Percentiles rank a stretch among this genome's conserved stretches.
These are phyloP conservation scores for Octopus bimaculoides DNA, from an alignment of 1,140 invertebrate species.

Conservation along the genomic window DNA sequence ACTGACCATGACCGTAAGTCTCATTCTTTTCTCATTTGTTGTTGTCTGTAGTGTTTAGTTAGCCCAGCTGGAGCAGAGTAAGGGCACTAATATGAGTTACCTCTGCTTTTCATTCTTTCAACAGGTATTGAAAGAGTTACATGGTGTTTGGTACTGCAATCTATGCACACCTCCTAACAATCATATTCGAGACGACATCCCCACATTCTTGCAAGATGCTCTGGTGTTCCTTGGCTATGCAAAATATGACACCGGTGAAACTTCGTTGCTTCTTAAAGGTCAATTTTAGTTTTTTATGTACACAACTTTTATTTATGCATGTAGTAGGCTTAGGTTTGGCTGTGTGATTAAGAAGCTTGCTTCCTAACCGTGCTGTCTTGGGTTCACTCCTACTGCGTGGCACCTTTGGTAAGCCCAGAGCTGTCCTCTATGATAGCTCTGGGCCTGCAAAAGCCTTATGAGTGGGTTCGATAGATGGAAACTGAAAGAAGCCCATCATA, in stretches of 20 bases:
- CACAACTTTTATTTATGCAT: too few species aligned
- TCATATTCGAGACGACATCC: slow-evolving; percentile 40
- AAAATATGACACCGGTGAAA: slow-evolving; percentile 25
- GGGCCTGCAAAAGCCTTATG: too few species aligned
- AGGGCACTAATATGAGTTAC: not conserved
- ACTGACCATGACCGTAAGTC: slow-evolving; percentile 35
- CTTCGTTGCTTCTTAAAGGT: not conserved
- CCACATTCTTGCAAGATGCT: slow-evolving; percentile 56
- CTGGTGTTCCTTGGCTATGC: slow-evolving; percentile 43
- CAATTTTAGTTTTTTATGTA: not conserved
- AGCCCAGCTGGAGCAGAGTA: not conserved
- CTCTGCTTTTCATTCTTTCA: not conserved
- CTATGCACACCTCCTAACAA: slow-evolving; percentile 38
- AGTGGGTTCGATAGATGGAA: too few species aligned
- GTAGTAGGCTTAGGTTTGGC: too few species aligned
- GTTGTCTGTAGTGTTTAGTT: not conserved
- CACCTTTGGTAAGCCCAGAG: too few species aligned
- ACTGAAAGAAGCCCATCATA: too few species aligned
- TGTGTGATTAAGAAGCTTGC: too few species aligned
- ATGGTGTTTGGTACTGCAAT: slow-evolving; percentile 44
- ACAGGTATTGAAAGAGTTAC: slow-evolving; percentile 35
- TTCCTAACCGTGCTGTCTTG: too few species aligned
- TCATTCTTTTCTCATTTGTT: not conserved
- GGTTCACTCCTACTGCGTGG: too few species aligned
- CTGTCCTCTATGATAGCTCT: too few species aligned